Conservation (phyloP, 2,888 invertebrate species). For the Deroplatys truncata region DNA sequence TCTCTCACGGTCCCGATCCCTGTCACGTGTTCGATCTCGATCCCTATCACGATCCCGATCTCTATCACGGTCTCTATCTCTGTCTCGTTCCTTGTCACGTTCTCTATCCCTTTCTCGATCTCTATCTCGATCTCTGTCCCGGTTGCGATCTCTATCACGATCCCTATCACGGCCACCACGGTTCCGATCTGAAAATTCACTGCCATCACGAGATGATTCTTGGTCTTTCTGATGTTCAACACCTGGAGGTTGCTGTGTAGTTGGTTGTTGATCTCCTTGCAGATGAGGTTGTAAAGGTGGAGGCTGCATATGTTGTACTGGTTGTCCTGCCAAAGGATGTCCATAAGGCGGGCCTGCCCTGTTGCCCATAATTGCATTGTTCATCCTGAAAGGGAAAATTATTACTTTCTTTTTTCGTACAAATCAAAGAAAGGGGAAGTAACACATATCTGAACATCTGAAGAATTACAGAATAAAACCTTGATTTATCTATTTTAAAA, state of each 20-base stretch:
- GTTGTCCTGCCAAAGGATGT: constrained; percentile 3
- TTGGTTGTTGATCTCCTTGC: constrained; percentile 3
- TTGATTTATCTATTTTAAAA: no score
- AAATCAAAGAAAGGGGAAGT: background rate
- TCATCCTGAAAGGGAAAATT: constrained; percentile 36
- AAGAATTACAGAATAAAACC: no score
- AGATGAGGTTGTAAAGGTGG: constrained; percentile 4
- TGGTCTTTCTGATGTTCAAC: constrained; percentile 13
- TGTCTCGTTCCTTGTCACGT: constrained; percentile 32
- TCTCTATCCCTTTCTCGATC: constrained; percentile 34
- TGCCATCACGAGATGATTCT: constrained; percentile 17
- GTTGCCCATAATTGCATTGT: constrained; percentile 52
- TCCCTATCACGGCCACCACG: constrained; percentile 30
- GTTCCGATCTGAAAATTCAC: constrained; percentile 30
- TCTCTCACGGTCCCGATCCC: constrained; percentile 33
- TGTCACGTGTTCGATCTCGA: constrained; percentile 30
- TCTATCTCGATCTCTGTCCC: constrained; percentile 29
- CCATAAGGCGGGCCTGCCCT: constrained; percentile 39
- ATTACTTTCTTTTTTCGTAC: background rate
- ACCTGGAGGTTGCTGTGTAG: background rate
- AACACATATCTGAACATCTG: background rate
- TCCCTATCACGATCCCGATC: constrained; percentile 30
- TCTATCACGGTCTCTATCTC: constrained; percentile 19
- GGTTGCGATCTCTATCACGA: constrained; percentile 31
- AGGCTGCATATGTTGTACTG: constrained; percentile 1